Base-by-base conservation (phyloP, 2,888 invertebrate species). In the Gymnosoma rotundatum region DNA sequence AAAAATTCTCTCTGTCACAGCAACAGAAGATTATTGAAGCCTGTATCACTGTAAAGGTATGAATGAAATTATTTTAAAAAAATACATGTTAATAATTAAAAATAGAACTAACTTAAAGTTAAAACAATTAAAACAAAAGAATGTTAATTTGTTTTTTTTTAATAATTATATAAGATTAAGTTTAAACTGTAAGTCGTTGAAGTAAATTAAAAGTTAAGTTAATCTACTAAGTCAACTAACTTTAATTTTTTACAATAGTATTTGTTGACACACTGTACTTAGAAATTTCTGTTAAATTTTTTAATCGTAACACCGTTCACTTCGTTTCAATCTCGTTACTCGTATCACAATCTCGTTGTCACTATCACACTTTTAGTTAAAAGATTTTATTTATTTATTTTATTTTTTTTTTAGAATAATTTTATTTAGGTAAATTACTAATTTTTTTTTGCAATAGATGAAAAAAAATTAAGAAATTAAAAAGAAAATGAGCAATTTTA, bases 31-130 rank as follows among this genome's bases (percentile, higher is more conserved):
- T 97, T 95, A 95, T 96, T 95, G 97, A 97, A 95, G 96, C 97
- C 95, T 97, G 97, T 96, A 96, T 97, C 94, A 96, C 96, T 92
- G 95, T 97, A 93, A 97, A 97, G 97, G 97, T 97, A 95, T 94
- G 94, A 93, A 83, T 69, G 18, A 66, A 70, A 54, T 14, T 61
- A 72, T 42, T 64, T 54, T 50, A 52, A 69, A 60, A 60, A 78
- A 78, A 48, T 70, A 79, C 6, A 25, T 25, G 25, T n/a, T 63
- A 64, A 20, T 54, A 76, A 75, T 36, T 76, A 56, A 67, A 38
- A 72, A 76, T 32, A 48, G 16, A 56, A 72, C 60, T 48, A 72
- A 72, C 58, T 38, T 72, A 78, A 79, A 61, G 14, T 56, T 21
- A 74, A 72, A 66, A 10, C 18, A 72, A 70, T 67, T 50, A 50